Evolutionary conservation across 2,113 vertebrate genomes (phyloP).

Genomic region (Chlamydotis undulata): DNA sequence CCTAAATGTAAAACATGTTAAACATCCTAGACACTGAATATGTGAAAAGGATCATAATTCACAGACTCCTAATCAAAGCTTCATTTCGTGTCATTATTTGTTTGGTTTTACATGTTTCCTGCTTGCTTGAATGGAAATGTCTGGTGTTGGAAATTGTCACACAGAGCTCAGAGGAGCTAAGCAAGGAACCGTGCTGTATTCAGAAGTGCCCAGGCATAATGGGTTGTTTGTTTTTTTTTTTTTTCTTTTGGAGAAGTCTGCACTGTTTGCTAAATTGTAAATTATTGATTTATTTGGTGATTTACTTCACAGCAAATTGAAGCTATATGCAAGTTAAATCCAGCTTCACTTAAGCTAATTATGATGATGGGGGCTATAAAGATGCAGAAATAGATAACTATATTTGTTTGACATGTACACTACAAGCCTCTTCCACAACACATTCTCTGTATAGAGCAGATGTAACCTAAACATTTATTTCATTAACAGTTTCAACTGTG

Average conservation of each 20-base stretch:
- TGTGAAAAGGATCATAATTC: slow-evolving; percentile 52
- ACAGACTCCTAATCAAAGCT: slow-evolving; percentile 60
- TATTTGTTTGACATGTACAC: not conserved
- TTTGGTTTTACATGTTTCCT: slow-evolving; percentile 59
- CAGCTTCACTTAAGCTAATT: slow-evolving; percentile 40
- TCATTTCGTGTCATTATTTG: slow-evolving; percentile 55
- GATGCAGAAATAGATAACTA: slow-evolving; percentile 14
- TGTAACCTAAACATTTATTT: not conserved
- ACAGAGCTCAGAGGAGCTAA: not conserved
- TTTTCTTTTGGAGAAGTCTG: not conserved
- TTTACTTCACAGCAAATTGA: slow-evolving; percentile 50
- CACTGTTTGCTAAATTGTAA: slow-evolving; percentile 16
- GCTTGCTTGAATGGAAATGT: slow-evolving; percentile 56
- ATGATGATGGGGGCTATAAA: not conserved
- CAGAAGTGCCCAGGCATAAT: not conserved
- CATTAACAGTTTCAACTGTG: not conserved
- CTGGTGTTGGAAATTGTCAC: not conserved
- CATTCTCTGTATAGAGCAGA: not conserved
- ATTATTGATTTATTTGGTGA: slow-evolving; percentile 56
- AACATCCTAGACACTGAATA: slow-evolving; percentile 33
- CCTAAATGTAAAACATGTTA: slow-evolving; percentile 33
- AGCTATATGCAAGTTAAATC: slow-evolving; percentile 22
- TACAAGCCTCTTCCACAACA: not conserved
- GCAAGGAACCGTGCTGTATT: not conserved
- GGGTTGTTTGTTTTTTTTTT: not conserved